These are phyloP conservation scores for Scaptomyza montana DNA, from an alignment of 1,140 invertebrate species.

Conservation along the genomic window DNA sequence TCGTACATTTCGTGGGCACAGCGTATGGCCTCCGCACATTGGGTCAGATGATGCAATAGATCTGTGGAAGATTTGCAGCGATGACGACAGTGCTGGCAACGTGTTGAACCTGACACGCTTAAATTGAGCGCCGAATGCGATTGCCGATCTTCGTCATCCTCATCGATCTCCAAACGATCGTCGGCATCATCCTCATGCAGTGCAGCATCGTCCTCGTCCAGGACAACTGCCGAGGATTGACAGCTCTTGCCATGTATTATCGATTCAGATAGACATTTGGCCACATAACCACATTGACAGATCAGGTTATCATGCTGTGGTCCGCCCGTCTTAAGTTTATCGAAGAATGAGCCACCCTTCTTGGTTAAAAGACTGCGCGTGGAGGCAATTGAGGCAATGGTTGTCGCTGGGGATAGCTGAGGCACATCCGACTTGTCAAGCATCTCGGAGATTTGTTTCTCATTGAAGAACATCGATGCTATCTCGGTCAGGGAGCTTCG, in stretches of 20 bases:
- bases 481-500: constrained; percentile 76
- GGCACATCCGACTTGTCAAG: constrained; percentile 80
- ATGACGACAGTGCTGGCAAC: constrained; percentile 93
- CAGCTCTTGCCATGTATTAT: constrained; percentile 90
- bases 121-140: constrained; percentile 80
- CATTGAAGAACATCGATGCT: constrained; percentile 79
- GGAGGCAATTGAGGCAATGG: constrained; percentile 72
- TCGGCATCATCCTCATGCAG: constrained; percentile 73
- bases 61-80: constrained; percentile 92
- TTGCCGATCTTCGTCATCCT: constrained; percentile 72
- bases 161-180: constrained; percentile 71
- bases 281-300: constrained; percentile 91
- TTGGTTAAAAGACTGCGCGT: constrained; percentile 84
- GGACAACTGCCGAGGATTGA: constrained; percentile 67
- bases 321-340: constrained; percentile 89
- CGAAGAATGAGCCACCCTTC: constrained; percentile 91
- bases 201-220: constrained; percentile 84
- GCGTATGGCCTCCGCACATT: constrained; percentile 86
- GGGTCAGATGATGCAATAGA: constrained; percentile 89
- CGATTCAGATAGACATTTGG: constrained; percentile 93
- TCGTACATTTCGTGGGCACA: constrained; percentile 82
- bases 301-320: constrained; percentile 86
- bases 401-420: constrained; percentile 82
- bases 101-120: constrained; percentile 86
- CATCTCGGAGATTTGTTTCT: constrained; percentile 79